Conservation (phyloP, 2,113 vertebrate species). For the Syrmaticus mikado region DNA sequence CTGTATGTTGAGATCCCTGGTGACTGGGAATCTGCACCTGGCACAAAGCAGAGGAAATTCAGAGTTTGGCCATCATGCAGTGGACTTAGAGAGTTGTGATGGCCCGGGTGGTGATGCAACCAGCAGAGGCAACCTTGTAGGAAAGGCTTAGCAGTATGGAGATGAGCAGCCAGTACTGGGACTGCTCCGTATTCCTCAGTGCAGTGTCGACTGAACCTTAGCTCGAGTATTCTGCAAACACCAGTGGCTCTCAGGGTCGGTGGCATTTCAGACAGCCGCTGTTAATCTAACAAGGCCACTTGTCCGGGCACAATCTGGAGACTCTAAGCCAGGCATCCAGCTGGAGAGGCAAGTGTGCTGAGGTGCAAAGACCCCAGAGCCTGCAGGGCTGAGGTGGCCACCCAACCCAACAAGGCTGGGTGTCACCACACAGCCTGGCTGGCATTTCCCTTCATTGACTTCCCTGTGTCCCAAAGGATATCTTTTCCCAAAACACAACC, state of each 20-base stretch:
- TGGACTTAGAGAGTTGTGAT: neutral
- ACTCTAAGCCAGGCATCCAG: neutral
- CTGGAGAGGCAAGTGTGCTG: neutral
- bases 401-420: rapidly evolving
- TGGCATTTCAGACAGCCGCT: neutral
- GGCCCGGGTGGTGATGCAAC: neutral
- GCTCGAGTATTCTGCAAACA: neutral
- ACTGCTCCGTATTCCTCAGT: neutral
- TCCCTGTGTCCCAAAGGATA: neutral
- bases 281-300: neutral
- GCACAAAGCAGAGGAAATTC: neutral
- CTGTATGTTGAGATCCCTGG: neutral
- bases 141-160: neutral
- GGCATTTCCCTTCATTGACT: neutral
- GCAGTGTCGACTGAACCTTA: neutral
- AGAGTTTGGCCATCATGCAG: neutral
- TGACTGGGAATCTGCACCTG: neutral
- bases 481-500: neutral
- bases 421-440: neutral
- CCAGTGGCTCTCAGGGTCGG: neutral
- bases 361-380: neutral
- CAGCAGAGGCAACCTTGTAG: neutral
- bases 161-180: neutral
- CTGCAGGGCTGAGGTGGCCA: neutral
- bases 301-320: neutral